These are phyloP conservation scores for Sternarchorhynchus goeldii DNA, from an alignment of 2,797 vertebrate species.

Conservation along the genomic window DNA sequence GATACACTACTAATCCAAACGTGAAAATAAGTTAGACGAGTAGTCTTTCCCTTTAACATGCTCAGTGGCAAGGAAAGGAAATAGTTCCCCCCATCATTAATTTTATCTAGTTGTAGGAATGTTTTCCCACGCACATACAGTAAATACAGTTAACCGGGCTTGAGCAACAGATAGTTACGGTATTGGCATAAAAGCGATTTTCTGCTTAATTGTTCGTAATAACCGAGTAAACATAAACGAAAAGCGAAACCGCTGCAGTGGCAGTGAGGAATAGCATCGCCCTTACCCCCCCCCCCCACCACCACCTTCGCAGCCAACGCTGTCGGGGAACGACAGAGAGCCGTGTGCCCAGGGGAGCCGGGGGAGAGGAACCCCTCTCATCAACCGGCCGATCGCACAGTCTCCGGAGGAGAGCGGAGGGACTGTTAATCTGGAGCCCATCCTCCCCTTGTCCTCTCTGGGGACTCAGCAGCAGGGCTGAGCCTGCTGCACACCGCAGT, in stretches of 20 bases:
- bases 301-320: slow-evolving; percentile 36
- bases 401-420: slow-evolving; percentile 45
- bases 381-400: slow-evolving; percentile 48
- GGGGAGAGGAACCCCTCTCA: slow-evolving; percentile 37
- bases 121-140: background rate
- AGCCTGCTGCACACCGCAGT: slow-evolving; percentile 54
- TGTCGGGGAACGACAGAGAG: slow-evolving; percentile 34
- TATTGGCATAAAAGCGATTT: slow-evolving; percentile 20
- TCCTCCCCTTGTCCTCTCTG: slow-evolving; percentile 49
- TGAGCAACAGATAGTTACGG: slow-evolving; percentile 19
- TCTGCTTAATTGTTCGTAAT: slow-evolving; percentile 32
- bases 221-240: slow-evolving; percentile 30
- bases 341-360: slow-evolving; percentile 36
- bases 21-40: slow-evolving; percentile 26
- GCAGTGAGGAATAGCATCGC: slow-evolving; percentile 30
- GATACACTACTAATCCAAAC: slow-evolving; percentile 25
- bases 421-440: slow-evolving; percentile 52
- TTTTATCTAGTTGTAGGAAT: background rate
- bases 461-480: slow-evolving; percentile 55
- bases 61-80: slow-evolving; percentile 1
- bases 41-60: background rate
- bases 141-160: background rate
- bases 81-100: background rate
- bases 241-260: slow-evolving; percentile 24
- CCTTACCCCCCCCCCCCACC: slow-evolving; percentile 31